Conservation (phyloP, 2,888 invertebrate species). For the Strigamia transsilvanica region DNA sequence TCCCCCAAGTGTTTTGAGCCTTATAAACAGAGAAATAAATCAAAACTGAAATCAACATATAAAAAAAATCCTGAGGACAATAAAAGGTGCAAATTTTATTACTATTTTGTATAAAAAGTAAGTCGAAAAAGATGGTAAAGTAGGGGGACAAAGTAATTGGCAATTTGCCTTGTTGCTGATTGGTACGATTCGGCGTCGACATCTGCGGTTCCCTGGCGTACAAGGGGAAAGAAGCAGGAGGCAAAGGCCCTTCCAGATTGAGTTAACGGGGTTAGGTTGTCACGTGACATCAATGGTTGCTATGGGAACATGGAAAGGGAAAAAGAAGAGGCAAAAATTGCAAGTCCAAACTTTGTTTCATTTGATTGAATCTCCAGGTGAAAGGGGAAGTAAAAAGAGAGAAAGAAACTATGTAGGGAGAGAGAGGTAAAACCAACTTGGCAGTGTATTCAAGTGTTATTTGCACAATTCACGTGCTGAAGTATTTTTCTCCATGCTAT, state of each 20-base stretch:
- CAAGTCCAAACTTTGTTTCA: slow-evolving; percentile 29
- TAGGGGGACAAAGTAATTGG: slow-evolving; percentile 27
- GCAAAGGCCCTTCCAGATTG: slow-evolving; percentile 37
- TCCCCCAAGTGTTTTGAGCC: not conserved
- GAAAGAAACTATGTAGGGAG: not conserved
- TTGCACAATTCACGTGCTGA: not conserved
- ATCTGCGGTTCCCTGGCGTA: slow-evolving; percentile 33
- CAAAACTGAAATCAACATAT: not conserved
- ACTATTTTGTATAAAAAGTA: slow-evolving; percentile 30
- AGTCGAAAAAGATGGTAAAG: slow-evolving; percentile 25
- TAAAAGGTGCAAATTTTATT: slow-evolving; percentile 34
- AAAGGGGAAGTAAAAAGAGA: not conserved
- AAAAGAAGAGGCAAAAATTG: slow-evolving; percentile 5
- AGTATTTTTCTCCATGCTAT: not conserved
- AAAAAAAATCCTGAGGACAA: not conserved
- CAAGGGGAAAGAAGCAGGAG: slow-evolving; percentile 15
- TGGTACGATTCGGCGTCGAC: slow-evolving; percentile 41
- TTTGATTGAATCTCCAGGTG: slow-evolving; percentile 39
- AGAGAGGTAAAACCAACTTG: not conserved
- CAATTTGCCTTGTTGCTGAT: slow-evolving; percentile 42
- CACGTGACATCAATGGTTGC: slow-evolving; percentile 28
- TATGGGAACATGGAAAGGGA: slow-evolving; percentile 12
- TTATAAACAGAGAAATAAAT: not conserved
- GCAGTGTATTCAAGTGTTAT: slow-evolving; percentile 19
- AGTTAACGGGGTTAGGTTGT: slow-evolving; percentile 35